phyloP scores from a whole-genome alignment of 1,140 invertebrate species.

The Caenorhabditis remanei region DNA sequence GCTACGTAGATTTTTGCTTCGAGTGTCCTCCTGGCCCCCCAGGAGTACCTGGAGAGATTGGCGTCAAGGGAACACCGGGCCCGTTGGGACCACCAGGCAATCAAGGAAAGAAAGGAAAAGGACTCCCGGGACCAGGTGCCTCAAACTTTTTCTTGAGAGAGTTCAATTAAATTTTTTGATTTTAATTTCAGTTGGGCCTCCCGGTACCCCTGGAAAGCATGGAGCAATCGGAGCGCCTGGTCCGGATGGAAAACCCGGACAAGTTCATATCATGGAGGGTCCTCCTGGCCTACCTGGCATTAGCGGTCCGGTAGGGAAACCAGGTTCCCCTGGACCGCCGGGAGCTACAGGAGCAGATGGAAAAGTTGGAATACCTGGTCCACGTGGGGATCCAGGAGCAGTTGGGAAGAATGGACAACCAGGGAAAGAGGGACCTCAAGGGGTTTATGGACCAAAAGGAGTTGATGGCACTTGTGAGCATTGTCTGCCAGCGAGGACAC shows the following conservation, averaged over 20 bases:
- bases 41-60: slow-evolving; percentile 58
- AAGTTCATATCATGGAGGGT: background rate
- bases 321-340: slow-evolving; percentile 62
- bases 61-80: background rate
- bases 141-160: background rate
- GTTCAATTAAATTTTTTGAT: background rate
- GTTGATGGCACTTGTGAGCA: slow-evolving; percentile 66
- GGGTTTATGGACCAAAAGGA: slow-evolving; percentile 66
- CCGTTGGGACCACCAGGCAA: background rate
- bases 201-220: slow-evolving; percentile 59
- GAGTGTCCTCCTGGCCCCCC: slow-evolving; percentile 57
- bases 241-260: background rate
- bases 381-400: slow-evolving; percentile 56
- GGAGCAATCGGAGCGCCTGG: slow-evolving; percentile 1
- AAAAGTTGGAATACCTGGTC: slow-evolving; percentile 19
- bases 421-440: slow-evolving; percentile 63
- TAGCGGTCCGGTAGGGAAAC: background rate
- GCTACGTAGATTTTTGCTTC: background rate
- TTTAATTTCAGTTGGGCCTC: slow-evolving; percentile 13
- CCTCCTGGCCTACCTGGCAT: background rate
- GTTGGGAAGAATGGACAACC: slow-evolving; percentile 63
- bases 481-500: background rate
- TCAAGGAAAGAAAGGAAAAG: background rate
- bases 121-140: background rate
- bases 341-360: slow-evolving; percentile 62